Conservation (phyloP, 2,113 vertebrate species). For the Phyllostomus hastatus region DNA sequence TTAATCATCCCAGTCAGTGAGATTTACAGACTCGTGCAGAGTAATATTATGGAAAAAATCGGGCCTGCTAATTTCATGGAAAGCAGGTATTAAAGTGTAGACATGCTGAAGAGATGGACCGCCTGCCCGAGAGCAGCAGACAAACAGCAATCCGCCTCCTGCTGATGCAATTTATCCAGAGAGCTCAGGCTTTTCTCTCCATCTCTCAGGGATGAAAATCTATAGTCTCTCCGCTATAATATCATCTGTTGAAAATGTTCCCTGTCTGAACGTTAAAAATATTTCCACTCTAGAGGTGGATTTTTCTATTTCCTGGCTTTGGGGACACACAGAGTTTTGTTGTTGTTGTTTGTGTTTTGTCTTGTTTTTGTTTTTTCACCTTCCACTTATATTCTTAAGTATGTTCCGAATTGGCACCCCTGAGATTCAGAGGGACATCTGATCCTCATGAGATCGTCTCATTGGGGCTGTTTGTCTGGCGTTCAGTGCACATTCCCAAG, state of each 20-base stretch:
- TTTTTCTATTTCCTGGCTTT: not conserved
- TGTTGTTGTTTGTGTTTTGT: not conserved
- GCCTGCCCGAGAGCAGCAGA: not conserved
- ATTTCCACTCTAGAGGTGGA: not conserved
- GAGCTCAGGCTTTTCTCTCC: conserved; percentile 20
- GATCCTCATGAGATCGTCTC: not conserved
- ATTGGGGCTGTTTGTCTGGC: not conserved
- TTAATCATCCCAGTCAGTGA: not conserved
- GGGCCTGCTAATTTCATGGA: not conserved
- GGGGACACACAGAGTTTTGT: not conserved
- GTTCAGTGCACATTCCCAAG: not conserved
- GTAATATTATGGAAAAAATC: not conserved
- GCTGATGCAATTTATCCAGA: conserved; percentile 31
- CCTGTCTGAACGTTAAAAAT: conserved; percentile 36
- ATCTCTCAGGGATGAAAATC: conserved; percentile 38
- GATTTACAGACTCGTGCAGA: not conserved
- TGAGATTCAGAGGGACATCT: not conserved
- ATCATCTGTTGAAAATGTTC: conserved; percentile 41
- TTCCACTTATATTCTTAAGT: not conserved
- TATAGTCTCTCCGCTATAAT: conserved; percentile 34
- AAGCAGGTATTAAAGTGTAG: not conserved
- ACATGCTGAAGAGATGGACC: not conserved
- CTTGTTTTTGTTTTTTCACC: not conserved
- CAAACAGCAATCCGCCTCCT: not conserved
- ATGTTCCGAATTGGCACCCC: not conserved